Base-by-base conservation (phyloP, 1,140 invertebrate genomes). In the Drosophila virilis region DNA sequence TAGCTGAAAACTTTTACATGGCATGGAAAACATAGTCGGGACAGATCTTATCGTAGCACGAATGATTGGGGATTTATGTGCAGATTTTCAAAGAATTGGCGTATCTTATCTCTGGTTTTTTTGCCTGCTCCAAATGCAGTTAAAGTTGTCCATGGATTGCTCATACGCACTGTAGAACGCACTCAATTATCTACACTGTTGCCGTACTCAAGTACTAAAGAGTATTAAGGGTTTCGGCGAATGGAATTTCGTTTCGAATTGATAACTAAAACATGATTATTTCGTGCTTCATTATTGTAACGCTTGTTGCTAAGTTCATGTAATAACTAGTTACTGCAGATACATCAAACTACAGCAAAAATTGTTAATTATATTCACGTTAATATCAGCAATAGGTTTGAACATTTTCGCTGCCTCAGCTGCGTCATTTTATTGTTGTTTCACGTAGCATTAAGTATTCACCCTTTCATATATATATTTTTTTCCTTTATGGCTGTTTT, bases 71-170 rank as follows among this genome's bases (percentile, higher is more conserved):
- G 35, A 43, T 43, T 51, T 45, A 54, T 46, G 35, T 8, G 1
- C 28, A 65, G 52, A 64, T 71, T 64, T 33, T 8, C 9, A 33
- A 1, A 46, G 17, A 32, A 55, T 17, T 55, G 12, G 32, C 40
- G 33, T 67, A 54, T 48, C 64, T 73, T 61, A 73, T 73, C 70
- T 48, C 28, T 13, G 2, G 35, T 46, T 33, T n/a, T 46, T 33
- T n/a, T 15, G 12, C 33, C 7, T 58, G 28, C 17, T 55, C 10
- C 6, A 4, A 22, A 28, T 57, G 17, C 38, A 51, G 7, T 57
- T n/a, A 1, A 28, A 40, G 5, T 15, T 17, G 10, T 48, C 10
- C 13, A 48, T 8, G 6, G 7, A 45, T 61, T 13, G 8, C 43
- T 12, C 15, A 61, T 61, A 48, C 32, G 58, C 58, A 28, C 32